A percentile compares a stretch with the other conserved stretches of the same genome.
phyloP scores from a whole-genome alignment of 2,888 invertebrate species.

The Boloria euphrosyne region DNA sequence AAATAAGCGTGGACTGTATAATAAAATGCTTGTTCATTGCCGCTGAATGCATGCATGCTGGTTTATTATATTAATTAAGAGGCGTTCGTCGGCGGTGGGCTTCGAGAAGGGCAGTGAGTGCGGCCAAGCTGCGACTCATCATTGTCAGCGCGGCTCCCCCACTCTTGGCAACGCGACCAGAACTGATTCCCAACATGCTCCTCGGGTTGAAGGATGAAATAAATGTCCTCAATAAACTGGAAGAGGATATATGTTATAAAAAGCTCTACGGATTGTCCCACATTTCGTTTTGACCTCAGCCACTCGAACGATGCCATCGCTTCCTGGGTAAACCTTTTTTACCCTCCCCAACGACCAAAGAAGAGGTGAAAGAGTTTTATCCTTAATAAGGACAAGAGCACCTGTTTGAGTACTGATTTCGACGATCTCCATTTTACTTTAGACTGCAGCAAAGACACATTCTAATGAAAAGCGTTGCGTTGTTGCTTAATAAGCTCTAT shows the following conservation, averaged over 20 bases:
- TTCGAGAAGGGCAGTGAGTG: no score
- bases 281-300: conserved; percentile 27
- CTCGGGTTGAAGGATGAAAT: conserved; percentile 11
- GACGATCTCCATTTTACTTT: no score
- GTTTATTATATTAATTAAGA: no score
- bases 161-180: no score
- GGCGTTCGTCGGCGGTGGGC: no score
- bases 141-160: no score
- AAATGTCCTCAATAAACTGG: conserved; percentile 11
- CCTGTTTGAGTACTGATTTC: no score
- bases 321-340: conserved; percentile 21
- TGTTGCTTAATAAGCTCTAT: conserved; percentile 1
- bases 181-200: conserved; percentile 20
- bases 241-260: conserved; percentile 16
- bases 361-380: conserved; percentile 26
- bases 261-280: conserved; percentile 24
- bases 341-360: conserved; percentile 37
- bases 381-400: no score
- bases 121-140: no score
- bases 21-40: no score
- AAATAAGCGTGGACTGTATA: no score
- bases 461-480: conserved; percentile 14
- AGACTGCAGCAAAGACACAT: background rate
- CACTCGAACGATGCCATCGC: conserved; percentile 31
- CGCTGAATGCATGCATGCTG: no score